These are phyloP conservation scores for Saturnia pavonia DNA, from an alignment of 2,888 invertebrate species.

Conservation along the genomic window DNA sequence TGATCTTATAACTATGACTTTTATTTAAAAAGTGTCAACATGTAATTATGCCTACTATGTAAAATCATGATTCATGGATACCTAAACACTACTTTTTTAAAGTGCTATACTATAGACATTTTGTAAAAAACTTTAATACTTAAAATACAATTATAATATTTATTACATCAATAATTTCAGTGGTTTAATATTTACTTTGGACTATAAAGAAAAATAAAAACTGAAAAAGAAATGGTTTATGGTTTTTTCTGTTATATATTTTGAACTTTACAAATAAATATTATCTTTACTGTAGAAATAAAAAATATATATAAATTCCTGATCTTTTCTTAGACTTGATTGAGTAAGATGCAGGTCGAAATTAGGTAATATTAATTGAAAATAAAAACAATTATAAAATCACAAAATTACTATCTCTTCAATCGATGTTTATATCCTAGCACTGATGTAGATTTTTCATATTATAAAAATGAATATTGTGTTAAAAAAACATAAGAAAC, in stretches of 20 bases:
- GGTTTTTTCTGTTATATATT: neutral
- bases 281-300: neutral
- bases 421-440: neutral
- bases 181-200: no score
- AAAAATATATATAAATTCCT: neutral
- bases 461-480: neutral
- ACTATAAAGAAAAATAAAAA: neutral
- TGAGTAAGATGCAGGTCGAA: neutral
- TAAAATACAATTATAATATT: no score
- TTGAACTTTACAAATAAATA: neutral
- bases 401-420: no score
- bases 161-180: no score
- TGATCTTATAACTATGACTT: neutral
- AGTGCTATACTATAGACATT: no score
- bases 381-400: neutral
- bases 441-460: slow-evolving; percentile 7
- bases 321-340: neutral
- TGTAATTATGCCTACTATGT: no score
- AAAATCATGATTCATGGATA: no score
- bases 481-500: neutral
- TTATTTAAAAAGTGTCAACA: neutral
- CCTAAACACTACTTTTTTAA: no score
- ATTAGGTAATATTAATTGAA: neutral
- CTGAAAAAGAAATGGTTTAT: neutral
- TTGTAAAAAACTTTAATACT: no score